Base-by-base conservation (phyloP, 2,888 invertebrate genomes). In the Lasioglossum malachurum region DNA sequence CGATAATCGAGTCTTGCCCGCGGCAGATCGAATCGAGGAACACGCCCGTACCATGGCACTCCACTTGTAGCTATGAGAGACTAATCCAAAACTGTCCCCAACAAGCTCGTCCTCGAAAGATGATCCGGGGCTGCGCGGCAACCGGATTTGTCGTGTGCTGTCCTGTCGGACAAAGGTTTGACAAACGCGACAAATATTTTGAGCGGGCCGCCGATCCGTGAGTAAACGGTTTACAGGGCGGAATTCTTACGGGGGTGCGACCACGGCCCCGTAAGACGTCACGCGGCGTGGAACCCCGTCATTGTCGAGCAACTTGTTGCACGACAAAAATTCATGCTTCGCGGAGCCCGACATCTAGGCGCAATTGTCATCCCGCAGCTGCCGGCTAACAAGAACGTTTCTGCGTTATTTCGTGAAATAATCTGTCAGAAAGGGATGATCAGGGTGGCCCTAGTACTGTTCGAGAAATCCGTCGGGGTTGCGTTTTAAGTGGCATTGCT, bases 111-210 rank as follows among this genome's bases (percentile, higher is more conserved):
- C 46, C 77, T 80, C 74, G n/a, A 57, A 84, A 83, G 87, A 90
- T 87, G 82, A 88, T 90, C 83, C 82, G 35, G 57, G 57, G 69
- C 41, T 74, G 12, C 78, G 74, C 12, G 60, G 71, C 90, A 74
- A 84, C 74, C 80, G 89, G 89, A 89, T 89, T 90, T 89, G 57
- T 67, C 78, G 80, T 64, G 87, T 75, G 80, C 75, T 76, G 49
- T 84, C 84, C 74, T 38, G 67, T 35, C 75, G 78, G 35, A 89
- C 84, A 84, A 88, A 84, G 91, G 78, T 75, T 88, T 88, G 89
- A 89, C 90, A 88, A 92, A 92, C 90, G 92, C 92, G 94, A 90
- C 91, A 91, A 95, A 95, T 95, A 95, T 95, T 95, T 95, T 95
- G 95, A 94, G 93, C 92, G 93, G 90, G 93, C 88, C 93, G 85